These are phyloP conservation scores for Paratilapia polleni DNA, from an alignment of 2,113 vertebrate species.

Conservation along the genomic window DNA sequence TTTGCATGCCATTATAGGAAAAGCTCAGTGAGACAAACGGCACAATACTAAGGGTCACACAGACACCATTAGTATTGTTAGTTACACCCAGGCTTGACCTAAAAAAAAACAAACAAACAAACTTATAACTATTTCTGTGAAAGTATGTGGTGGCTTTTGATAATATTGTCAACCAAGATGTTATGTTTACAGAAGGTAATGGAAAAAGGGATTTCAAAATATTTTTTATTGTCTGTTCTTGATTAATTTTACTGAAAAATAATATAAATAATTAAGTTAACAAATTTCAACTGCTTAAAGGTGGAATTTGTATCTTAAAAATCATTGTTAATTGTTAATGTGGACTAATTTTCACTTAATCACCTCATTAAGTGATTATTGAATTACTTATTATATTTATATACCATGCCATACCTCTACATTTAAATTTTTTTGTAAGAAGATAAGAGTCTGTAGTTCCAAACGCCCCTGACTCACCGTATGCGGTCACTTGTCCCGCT, in stretches of 20 bases:
- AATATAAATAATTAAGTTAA: not conserved
- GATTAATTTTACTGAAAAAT: not conserved
- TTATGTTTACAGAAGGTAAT: not conserved
- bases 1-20: not conserved
- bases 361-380: not conserved
- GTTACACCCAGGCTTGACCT: not conserved
- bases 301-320: not conserved
- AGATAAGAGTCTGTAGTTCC: not conserved
- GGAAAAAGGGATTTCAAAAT: not conserved
- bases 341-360: not conserved
- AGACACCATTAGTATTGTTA: not conserved
- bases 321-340: not conserved
- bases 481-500: conserved; percentile 97
- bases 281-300: not conserved
- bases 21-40: not conserved
- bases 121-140: not conserved
- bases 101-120: not conserved
- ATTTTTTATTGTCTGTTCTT: not conserved
- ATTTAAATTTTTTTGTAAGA: not conserved
- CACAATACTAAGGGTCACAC: not conserved
- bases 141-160: not conserved
- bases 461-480: conserved; percentile 79
- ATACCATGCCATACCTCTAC: not conserved
- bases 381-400: not conserved
- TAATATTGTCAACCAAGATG: not conserved